A percentile compares a stretch with the other conserved stretches of the same genome.
Conservation (phyloP, 2,888 invertebrate species). For the Cheilosia grossa region DNA sequence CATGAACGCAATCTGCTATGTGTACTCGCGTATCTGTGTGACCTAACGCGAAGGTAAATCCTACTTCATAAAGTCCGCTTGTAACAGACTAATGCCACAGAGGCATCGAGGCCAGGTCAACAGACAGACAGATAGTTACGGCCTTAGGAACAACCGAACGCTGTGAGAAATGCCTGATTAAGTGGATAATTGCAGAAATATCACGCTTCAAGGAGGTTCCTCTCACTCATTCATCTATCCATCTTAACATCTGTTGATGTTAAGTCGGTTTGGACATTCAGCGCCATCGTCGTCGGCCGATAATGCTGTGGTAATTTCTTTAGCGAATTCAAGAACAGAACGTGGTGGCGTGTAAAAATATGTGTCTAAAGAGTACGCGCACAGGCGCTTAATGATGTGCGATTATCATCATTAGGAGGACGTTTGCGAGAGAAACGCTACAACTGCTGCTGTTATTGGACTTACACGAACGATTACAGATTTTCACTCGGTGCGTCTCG, state of each 20-base stretch:
- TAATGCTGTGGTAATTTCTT: slow-evolving; percentile 23
- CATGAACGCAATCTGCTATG: slow-evolving; percentile 31
- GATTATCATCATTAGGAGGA: slow-evolving; percentile 64
- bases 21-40: slow-evolving; percentile 37
- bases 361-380: slow-evolving; percentile 40
- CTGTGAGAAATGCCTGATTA: slow-evolving; percentile 69
- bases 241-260: slow-evolving; percentile 24
- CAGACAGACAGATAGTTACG: slow-evolving; percentile 16
- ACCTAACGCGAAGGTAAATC: slow-evolving; percentile 63
- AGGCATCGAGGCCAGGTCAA: slow-evolving; percentile 64
- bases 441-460: not conserved
- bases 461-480: slow-evolving; percentile 48
- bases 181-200: slow-evolving; percentile 69
- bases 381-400: slow-evolving; percentile 45
- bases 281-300: not conserved
- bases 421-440: slow-evolving; percentile 30
- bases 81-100: slow-evolving; percentile 52
- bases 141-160: slow-evolving; percentile 23
- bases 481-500: slow-evolving; percentile 56
- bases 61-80: slow-evolving; percentile 62
- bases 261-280: slow-evolving; percentile 32
- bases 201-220: slow-evolving; percentile 58
- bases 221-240: slow-evolving; percentile 43
- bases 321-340: slow-evolving; percentile 5
- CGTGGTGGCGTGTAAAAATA: slow-evolving; percentile 58